Evolutionary conservation across 2,113 vertebrate species (phyloP).

Genomic region (Actenoides lindsayi): DNA sequence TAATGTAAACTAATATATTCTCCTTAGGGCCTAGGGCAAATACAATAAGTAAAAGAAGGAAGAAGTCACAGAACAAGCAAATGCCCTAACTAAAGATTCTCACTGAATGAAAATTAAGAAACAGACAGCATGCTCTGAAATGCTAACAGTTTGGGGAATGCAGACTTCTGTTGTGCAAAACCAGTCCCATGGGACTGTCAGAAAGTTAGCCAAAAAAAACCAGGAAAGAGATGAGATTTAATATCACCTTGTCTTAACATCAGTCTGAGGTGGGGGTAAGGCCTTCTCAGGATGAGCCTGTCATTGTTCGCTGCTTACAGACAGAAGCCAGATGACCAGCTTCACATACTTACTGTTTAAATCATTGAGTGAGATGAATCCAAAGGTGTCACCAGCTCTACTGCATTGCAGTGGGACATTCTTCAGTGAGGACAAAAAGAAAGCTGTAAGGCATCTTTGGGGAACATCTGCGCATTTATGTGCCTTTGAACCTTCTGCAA

Average conservation of each 20-base stretch:
- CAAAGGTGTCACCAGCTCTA: background rate
- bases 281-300: background rate
- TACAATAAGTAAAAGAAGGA: background rate
- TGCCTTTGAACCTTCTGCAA: background rate
- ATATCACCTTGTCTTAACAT: background rate
- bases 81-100: background rate
- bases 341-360: background rate
- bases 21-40: background rate
- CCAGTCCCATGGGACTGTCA: background rate
- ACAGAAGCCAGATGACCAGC: background rate
- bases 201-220: background rate
- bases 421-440: background rate
- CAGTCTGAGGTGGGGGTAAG: background rate
- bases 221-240: background rate
- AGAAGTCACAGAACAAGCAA: background rate
- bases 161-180: background rate
- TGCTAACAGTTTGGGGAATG: background rate
- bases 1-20: background rate
- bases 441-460: background rate
- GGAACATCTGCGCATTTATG: background rate
- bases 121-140: background rate
- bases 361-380: background rate
- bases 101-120: background rate
- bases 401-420: background rate
- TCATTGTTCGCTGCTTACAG: background rate